These are phyloP conservation scores for Schrankia costaestrigalis DNA, from an alignment of 2,888 invertebrate genomes.

Conservation along the genomic window DNA sequence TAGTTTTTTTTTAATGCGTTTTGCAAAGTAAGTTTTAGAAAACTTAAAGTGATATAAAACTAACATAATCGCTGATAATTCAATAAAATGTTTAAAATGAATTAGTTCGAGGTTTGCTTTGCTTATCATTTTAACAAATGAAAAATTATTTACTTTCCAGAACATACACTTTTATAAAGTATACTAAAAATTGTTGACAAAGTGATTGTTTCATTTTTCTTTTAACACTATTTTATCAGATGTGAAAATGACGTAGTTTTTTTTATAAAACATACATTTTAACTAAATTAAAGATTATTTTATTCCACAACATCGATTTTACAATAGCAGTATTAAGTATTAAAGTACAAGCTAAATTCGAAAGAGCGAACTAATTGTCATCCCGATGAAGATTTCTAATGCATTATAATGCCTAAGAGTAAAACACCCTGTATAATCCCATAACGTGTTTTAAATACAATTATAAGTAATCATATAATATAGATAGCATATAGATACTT, in stretches of 20 bases:
- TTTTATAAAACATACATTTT: neutral
- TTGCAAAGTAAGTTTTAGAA: neutral
- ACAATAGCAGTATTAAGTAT: conserved; percentile 36
- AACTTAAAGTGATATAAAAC: too few relatives aligned
- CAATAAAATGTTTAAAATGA: too few relatives aligned
- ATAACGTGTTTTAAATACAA: conserved; percentile 64
- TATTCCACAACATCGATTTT: conserved; percentile 40
- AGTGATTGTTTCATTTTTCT: too few relatives aligned
- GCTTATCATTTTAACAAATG: too few relatives aligned
- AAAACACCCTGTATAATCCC: conserved; percentile 77
- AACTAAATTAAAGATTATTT: conserved; percentile 18
- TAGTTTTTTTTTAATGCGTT: neutral
- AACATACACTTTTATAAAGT: too few relatives aligned
- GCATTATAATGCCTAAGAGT: conserved; percentile 69
- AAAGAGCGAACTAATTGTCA: conserved; percentile 35
- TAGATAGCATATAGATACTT: conserved; percentile 29
- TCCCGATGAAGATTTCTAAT: conserved; percentile 33
- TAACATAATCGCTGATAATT: too few relatives aligned
- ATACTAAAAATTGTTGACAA: too few relatives aligned
- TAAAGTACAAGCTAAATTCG: conserved; percentile 33
- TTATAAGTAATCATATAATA: conserved; percentile 36
- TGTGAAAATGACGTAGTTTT: neutral
- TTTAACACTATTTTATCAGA: too few relatives aligned
- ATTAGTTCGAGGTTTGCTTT: too few relatives aligned
- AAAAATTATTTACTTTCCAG: too few relatives aligned